A percentile compares a stretch with the other conserved stretches of the same genome.
phyloP scores from a whole-genome alignment of 2,113 vertebrate genomes.

The Meriones unguiculatus region DNA sequence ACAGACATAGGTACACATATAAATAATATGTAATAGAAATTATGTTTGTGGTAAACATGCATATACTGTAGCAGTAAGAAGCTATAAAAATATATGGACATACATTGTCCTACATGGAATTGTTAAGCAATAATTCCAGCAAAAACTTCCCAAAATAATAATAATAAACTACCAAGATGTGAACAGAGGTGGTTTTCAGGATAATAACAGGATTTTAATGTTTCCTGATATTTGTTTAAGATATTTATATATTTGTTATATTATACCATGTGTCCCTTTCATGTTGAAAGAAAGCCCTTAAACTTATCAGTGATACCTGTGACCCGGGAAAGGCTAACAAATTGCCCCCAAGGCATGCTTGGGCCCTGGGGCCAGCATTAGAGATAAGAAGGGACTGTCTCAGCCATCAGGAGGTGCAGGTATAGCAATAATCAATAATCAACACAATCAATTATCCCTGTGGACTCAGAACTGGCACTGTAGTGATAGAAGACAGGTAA shows the following conservation, averaged over 20 bases:
- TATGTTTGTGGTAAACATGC: neutral
- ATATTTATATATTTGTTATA: neutral
- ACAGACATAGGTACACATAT: neutral
- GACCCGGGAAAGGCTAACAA: neutral
- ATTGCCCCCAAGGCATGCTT: neutral
- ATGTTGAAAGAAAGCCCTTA: neutral
- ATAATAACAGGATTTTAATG: neutral
- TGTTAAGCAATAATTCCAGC: neutral
- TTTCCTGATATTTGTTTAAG: conserved; percentile 11
- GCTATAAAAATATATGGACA: neutral
- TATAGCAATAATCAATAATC: neutral
- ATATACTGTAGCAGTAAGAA: neutral
- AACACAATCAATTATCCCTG: neutral
- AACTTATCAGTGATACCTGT: neutral
- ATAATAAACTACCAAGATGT: neutral
- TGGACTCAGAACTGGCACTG: neutral
- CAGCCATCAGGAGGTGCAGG: neutral
- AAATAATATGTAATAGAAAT: neutral
- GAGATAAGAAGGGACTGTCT: neutral
- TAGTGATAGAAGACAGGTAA: neutral
- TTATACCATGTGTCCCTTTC: neutral
- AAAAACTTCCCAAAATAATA: neutral
- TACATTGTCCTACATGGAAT: neutral
- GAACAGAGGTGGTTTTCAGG: neutral
- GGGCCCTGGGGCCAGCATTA: neutral